Percentiles rank a stretch among this genome's conserved stretches.
phyloP scores from a whole-genome alignment of 2,888 invertebrate species.

The Plusia festucae region DNA sequence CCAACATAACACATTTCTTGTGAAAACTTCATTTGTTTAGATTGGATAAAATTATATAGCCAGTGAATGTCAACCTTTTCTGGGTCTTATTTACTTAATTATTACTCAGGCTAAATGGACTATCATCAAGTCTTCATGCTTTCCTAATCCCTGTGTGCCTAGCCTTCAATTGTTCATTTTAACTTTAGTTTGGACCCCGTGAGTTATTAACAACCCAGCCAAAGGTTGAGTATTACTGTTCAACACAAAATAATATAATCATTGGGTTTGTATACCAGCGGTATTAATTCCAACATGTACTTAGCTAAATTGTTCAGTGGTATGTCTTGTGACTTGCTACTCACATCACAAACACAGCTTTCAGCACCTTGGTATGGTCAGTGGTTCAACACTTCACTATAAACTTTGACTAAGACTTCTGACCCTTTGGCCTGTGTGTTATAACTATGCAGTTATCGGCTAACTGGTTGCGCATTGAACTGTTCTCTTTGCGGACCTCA shows the following conservation, averaged over 20 bases:
- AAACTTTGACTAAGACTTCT: constrained; percentile 77
- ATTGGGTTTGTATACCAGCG: constrained; percentile 28
- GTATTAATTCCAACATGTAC: constrained; percentile 51
- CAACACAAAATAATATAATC: constrained; percentile 24
- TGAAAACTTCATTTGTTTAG: constrained; percentile 8
- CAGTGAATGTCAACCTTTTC: constrained; percentile 5
- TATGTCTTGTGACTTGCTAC: constrained; percentile 18
- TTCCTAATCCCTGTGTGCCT: neutral
- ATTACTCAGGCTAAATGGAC: neutral
- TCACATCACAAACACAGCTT: constrained; percentile 61
- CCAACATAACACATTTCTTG: constrained; percentile 12
- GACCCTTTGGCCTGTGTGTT: constrained; percentile 73
- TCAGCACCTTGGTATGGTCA: constrained; percentile 68
- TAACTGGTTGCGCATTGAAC: constrained; percentile 91
- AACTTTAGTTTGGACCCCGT: neutral
- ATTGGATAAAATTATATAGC: neutral
- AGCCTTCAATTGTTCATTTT: neutral
- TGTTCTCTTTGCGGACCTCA: constrained; percentile 94
- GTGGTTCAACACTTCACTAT: constrained; percentile 56
- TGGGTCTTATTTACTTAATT: neutral
- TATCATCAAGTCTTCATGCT: neutral
- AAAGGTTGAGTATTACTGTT: constrained; percentile 18
- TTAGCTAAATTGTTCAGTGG: constrained; percentile 40
- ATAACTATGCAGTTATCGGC: constrained; percentile 90
- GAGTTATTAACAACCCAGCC: constrained; percentile 2